Percentiles rank a stretch among this genome's conserved stretches.
These are phyloP conservation scores for Sphenodon punctatus DNA, from an alignment of 2,797 vertebrate genomes.

Conservation along the genomic window DNA sequence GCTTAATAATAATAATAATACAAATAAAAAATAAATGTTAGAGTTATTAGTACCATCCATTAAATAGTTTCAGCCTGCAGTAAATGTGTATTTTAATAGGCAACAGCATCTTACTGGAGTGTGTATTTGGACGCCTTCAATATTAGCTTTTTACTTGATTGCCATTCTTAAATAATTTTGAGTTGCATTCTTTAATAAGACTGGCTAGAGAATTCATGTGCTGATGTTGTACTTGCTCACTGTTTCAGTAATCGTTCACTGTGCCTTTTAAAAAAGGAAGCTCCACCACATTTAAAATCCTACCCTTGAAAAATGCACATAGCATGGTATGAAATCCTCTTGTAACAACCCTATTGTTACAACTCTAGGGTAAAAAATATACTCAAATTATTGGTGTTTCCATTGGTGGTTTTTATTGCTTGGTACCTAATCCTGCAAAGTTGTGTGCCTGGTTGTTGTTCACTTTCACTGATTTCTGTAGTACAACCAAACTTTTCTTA, in stretches of 20 bases:
- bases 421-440: background rate
- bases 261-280: conserved; percentile 18
- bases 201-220: background rate
- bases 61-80: background rate
- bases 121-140: background rate
- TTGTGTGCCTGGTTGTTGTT: background rate
- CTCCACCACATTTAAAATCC: background rate
- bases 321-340: background rate
- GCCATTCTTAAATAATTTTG: background rate
- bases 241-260: conserved; percentile 1
- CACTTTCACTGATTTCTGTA: background rate
- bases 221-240: background rate
- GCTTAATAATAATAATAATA: no score
- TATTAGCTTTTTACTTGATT: background rate
- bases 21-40: no score
- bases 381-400: background rate
- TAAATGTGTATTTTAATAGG: background rate
- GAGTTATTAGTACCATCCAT: background rate
- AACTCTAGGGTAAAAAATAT: background rate
- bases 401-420: conserved; percentile 9
- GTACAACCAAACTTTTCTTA: no score
- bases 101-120: background rate
- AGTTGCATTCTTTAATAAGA: background rate
- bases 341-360: background rate
- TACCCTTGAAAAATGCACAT: no score